Conservation (phyloP, 2,113 vertebrate genomes). For the Ceratotherium simum region DNA sequence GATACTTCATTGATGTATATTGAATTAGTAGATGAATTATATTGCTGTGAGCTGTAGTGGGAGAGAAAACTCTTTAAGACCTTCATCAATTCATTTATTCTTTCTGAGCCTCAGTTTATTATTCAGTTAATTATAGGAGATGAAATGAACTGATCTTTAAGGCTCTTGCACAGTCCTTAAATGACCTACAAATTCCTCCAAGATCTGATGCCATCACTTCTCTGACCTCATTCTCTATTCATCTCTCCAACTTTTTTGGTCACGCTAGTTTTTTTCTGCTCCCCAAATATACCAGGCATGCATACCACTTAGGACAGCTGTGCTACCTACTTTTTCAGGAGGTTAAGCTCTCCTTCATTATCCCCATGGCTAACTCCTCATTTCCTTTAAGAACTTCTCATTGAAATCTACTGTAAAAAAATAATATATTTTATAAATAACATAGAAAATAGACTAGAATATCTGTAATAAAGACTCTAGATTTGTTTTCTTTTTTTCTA, state of each 20-base stretch:
- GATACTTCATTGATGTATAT: background rate
- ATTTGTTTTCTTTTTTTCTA: background rate
- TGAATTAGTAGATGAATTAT: background rate
- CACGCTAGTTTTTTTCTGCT: background rate
- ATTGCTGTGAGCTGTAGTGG: background rate
- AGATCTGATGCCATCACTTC: background rate
- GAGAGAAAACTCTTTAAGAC: background rate
- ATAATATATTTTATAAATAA: background rate
- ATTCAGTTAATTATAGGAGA: background rate
- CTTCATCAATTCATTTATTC: background rate
- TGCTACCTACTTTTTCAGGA: background rate
- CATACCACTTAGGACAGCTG: background rate
- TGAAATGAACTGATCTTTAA: background rate
- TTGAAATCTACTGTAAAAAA: background rate
- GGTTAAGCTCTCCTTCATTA: background rate
- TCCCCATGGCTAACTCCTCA: rapidly evolving
- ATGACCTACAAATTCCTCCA: background rate
- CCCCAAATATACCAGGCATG: background rate
- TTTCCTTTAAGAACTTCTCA: background rate
- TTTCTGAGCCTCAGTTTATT: background rate
- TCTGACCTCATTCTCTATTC: background rate
- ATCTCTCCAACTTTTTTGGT: background rate
- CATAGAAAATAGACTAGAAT: background rate
- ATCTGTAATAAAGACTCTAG: background rate
- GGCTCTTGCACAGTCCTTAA: background rate